Evolutionary conservation across 2,113 vertebrate genomes (phyloP).

Genomic region (Myodes glareolus): DNA sequence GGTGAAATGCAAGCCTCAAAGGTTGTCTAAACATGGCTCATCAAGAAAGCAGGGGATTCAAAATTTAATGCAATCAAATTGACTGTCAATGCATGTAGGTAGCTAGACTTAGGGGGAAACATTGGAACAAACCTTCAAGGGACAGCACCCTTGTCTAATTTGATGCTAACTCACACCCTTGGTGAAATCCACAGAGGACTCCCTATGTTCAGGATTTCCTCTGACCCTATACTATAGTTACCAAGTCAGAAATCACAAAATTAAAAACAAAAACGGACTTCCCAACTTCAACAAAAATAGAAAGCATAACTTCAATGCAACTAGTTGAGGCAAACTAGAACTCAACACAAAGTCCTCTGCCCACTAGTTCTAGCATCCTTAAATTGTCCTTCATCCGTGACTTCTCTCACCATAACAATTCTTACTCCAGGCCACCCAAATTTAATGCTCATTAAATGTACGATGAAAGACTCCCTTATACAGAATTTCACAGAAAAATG

Average conservation of each 20-base stretch:
- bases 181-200: neutral
- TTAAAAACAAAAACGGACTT: neutral
- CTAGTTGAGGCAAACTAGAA: neutral
- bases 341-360: neutral
- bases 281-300: neutral
- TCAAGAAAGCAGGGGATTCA: neutral
- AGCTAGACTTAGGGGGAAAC: neutral
- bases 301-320: neutral
- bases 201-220: neutral
- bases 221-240: neutral
- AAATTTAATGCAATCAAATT: constrained; percentile 5
- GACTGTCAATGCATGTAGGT: neutral
- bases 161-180: neutral
- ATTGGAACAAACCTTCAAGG: neutral
- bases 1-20: constrained; percentile 35
- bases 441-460: neutral
- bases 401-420: neutral
- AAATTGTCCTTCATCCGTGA: neutral
- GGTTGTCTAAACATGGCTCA: neutral
- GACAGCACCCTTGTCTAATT: neutral
- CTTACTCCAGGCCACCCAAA: neutral
- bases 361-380: neutral
- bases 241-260: constrained; percentile 18
- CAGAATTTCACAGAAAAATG: neutral
- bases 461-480: neutral